Evolutionary conservation across 2,113 vertebrate species (phyloP).

Genomic region (Thalassarche chlororhynchos): DNA sequence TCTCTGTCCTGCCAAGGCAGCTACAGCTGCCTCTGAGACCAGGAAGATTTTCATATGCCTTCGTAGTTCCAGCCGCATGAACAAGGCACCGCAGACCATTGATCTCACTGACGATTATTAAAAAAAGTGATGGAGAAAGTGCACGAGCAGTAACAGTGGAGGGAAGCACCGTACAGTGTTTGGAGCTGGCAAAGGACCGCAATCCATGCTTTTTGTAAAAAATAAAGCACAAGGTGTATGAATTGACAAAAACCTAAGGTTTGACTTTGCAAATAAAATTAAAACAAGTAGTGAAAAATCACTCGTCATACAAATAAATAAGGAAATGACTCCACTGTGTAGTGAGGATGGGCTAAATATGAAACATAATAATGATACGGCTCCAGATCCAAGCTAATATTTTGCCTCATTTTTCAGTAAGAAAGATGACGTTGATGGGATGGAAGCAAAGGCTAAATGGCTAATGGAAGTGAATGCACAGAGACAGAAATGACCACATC

Average conservation of each 20-base stretch:
- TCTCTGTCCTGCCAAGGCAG: neutral
- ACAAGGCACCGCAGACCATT: neutral
- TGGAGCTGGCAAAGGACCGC: neutral
- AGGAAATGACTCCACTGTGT: neutral
- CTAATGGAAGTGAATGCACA: neutral
- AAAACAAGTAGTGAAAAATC: neutral
- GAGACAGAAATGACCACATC: neutral
- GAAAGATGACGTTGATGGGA: neutral
- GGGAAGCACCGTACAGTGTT: neutral
- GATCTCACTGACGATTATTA: neutral
- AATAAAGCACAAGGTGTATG: neutral
- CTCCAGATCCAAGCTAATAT: neutral
- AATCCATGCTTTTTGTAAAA: neutral
- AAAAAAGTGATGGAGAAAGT: neutral
- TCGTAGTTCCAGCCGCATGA: neutral
- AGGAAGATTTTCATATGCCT: neutral
- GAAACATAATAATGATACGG: neutral
- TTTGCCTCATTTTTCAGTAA: neutral
- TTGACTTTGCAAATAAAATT: neutral
- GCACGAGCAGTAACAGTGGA: neutral
- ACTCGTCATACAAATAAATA: neutral
- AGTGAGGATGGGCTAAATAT: neutral
- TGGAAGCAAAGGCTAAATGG: neutral
- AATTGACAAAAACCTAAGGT: neutral
- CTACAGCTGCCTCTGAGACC: neutral